Base-by-base conservation (phyloP, 2,888 invertebrate genomes). In the Cephus sareptanus region DNA sequence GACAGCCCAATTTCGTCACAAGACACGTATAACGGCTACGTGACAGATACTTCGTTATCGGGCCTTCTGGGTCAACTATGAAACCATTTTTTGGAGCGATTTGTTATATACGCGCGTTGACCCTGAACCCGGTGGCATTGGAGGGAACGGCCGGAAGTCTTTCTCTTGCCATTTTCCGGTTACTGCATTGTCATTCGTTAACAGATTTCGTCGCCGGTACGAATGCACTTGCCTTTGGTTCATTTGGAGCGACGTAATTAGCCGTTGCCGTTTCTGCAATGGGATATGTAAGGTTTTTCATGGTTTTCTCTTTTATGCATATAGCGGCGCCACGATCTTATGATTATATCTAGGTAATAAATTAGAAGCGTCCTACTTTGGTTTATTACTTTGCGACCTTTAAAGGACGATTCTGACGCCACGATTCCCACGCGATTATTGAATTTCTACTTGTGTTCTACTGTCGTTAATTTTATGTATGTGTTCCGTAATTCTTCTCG, bases 121-220 rank as follows among this genome's bases (percentile, higher is more conserved):
- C 83, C 84, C 83, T 82, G 81, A 78, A 79, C 77, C 77, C 75
- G 79, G 73, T 75, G 76, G 79, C 76, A 77, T 80, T 82, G 82
- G 83, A 86, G 85, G 86, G 84, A 86, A 87, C 85, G 84, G 86
- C 86, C 89, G 89, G 90, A 89, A 89, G 87, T 86, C 85, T 87
- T 87, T 89, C 80, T 23, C 56, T 56, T 9, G 56, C 9, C 56
- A 23, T 56, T 56, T 56, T 56, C 23, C 15, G 56, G 23, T 0
- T 56, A 23, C 23, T 23, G 9, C 9, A 23, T 9, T 9, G 23
- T 56, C 23, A 23, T 56, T 23, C 23, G 56, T 56, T 56, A 23
- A 56, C 56, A 2, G 9, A 56, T 9, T 23, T 56, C 23, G 23
- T 56, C 23, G 9, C 9, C 2, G 23, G 56, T 23, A 56, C 56